A percentile compares a stretch with the other conserved stretches of the same genome.
Evolutionary conservation across 2,797 vertebrate species (phyloP).

Genomic region (Clarias laeviceps): DNA sequence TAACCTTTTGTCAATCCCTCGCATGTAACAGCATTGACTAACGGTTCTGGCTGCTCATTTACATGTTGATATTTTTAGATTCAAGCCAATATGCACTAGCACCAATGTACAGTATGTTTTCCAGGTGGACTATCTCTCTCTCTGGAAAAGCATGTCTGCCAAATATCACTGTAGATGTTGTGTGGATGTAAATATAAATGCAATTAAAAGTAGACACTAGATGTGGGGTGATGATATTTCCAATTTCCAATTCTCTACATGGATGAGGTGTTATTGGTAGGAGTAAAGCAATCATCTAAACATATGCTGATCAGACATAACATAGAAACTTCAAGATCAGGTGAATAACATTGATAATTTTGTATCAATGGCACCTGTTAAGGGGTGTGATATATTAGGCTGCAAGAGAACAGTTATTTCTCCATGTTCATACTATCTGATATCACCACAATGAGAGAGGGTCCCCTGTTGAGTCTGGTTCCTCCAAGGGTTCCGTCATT

Average conservation of each 20-base stretch:
- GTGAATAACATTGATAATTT: too few relatives aligned
- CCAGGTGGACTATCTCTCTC: not conserved
- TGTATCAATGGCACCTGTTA: too few relatives aligned
- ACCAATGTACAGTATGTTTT: constrained; percentile 9
- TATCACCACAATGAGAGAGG: too few relatives aligned
- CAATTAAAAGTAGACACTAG: not conserved
- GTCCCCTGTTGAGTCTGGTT: too few relatives aligned
- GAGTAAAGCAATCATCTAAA: not conserved
- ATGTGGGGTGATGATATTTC: not conserved
- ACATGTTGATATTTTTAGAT: constrained; percentile 6
- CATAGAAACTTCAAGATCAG: too few relatives aligned
- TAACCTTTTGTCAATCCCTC: not conserved
- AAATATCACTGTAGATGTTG: not conserved
- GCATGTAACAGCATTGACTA: not conserved
- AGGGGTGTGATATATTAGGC: too few relatives aligned
- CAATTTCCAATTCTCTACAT: not conserved
- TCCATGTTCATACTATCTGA: too few relatives aligned
- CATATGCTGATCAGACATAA: too few relatives aligned
- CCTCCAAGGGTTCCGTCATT: too few relatives aligned
- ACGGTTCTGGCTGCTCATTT: constrained; percentile 6
- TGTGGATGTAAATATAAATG: not conserved
- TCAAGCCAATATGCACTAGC: not conserved
- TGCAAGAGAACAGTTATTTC: too few relatives aligned
- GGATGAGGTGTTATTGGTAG: not conserved
- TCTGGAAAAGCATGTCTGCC: constrained; percentile 5